Percentiles rank a stretch among this genome's conserved stretches.
Conservation (phyloP, 1,140 invertebrate species). For the Drosophila bocki region DNA sequence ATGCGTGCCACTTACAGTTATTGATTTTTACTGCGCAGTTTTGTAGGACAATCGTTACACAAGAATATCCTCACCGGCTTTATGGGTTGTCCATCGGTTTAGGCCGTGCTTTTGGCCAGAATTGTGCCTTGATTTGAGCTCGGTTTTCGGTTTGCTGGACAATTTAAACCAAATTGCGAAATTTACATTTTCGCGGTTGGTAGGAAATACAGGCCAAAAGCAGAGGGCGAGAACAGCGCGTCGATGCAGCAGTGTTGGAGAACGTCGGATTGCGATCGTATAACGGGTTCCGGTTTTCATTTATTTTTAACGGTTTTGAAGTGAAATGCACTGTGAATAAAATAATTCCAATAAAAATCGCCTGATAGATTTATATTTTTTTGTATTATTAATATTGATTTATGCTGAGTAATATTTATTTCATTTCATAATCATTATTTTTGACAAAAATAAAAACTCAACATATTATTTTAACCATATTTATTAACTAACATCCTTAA, state of each 20-base stretch:
- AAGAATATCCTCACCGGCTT: constrained; percentile 13
- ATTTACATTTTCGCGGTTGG: constrained; percentile 70
- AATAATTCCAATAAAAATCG: too few relatives aligned
- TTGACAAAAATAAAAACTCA: too few relatives aligned
- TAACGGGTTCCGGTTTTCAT: background rate
- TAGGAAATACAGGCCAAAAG: constrained; percentile 32
- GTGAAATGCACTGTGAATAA: background rate
- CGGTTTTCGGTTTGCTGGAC: background rate
- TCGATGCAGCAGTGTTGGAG: constrained; percentile 5
- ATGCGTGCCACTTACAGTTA: constrained; percentile 75
- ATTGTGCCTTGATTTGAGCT: background rate
- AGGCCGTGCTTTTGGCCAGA: background rate
- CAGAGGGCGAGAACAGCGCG: constrained; percentile 18
- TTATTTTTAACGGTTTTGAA: background rate
- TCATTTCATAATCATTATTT: too few relatives aligned
- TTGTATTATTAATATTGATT: too few relatives aligned
- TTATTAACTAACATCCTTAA: too few relatives aligned
- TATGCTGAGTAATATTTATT: too few relatives aligned
- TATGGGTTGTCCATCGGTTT: constrained; percentile 5
- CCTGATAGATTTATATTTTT: too few relatives aligned
- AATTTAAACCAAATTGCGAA: constrained; percentile 62
- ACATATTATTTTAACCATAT: too few relatives aligned
- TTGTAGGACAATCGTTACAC: constrained; percentile 34
- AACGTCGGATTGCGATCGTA: background rate
- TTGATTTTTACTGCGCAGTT: constrained; percentile 82